phyloP scores from a whole-genome alignment of 2,888 invertebrate genomes.

The Pasiphila rectangulata region DNA sequence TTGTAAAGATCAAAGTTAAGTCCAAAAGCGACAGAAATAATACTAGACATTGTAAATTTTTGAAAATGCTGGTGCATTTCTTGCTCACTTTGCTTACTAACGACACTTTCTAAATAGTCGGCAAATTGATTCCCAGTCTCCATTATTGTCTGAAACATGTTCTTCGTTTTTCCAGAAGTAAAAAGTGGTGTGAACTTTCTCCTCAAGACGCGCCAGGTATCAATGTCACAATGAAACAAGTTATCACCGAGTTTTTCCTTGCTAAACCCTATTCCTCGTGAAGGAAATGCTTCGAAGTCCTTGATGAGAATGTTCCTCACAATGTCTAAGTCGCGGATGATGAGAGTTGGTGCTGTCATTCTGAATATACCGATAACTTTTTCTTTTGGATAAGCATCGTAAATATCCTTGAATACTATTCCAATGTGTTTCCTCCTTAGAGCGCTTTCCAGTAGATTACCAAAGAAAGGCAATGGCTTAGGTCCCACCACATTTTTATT shows the following conservation, averaged over 20 bases:
- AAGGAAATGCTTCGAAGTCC: conserved; percentile 50
- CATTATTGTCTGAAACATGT: conserved; percentile 38
- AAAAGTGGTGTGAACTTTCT: conserved; percentile 48
- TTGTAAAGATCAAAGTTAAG: conserved; percentile 37
- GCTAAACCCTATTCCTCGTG: conserved; percentile 46
- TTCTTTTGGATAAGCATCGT: conserved; percentile 50
- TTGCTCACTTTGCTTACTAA: conserved; percentile 28
- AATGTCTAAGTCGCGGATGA: conserved; percentile 52
- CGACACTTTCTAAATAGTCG: conserved; percentile 37
- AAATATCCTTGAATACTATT: conserved; percentile 42
- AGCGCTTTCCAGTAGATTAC: conserved; percentile 39
- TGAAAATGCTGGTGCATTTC: conserved; percentile 34
- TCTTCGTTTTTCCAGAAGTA: conserved; percentile 49
- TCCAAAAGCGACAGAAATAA: conserved; percentile 36
- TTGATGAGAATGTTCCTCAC: conserved; percentile 52
- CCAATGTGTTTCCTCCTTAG: conserved; percentile 39
- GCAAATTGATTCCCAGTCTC: conserved; percentile 42
- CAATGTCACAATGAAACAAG: conserved; percentile 46
- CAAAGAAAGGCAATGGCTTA: conserved; percentile 41
- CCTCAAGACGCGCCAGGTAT: conserved; percentile 45
- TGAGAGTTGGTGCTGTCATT: conserved; percentile 45
- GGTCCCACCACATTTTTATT: conserved; percentile 47
- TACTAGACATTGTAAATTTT: conserved; percentile 40
- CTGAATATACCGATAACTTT: conserved; percentile 52
- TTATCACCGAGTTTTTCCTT: conserved; percentile 48